Evolutionary conservation across 2,113 vertebrate genomes (phyloP), one percentile per base, ranked within the genome.

Genomic region (Pimephales promelas): DNA sequence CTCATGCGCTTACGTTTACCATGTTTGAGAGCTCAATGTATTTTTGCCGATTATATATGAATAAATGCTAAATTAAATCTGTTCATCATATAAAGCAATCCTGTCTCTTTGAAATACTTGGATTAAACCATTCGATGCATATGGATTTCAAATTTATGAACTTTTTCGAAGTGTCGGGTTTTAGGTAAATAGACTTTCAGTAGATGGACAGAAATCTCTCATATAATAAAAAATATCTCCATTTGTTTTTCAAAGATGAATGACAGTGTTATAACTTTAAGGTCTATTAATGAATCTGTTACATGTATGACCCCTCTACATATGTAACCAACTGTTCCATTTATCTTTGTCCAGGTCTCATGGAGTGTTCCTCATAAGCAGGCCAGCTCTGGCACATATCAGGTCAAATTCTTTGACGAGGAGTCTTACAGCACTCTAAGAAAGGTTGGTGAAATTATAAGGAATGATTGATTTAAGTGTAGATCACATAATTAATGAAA

Each of bases 321-420:
- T 3, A 11, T 36, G 10, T 52, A 64, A 83, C 47, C 14, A 66
- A 56, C 49, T 31, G 5, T 1, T 34, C 1, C 40, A 28, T 22
- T 36, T 47, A 14, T 59, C 11, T 62, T 47, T 80, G 40, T 52
- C 34, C 88, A 97, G 97, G 96, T 97, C 2, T 98, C 96, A 6
- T 98, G 97, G 97, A 97, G 97, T 85, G 87, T 96, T 87, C 95
- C 96, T 71, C 97, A 98, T 89, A 97, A 95, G 87, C 94, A 92
- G 18, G 96, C 96, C 73, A 93, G 92, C 2, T 96, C 96, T 0
- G 97, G 97, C 36, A 96, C 96, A 61, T 96, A 97, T 11, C 95
- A 96, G 87, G 97, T 98, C 70, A 96, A 96, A 79, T 97, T 98
- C 93, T 97, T 97, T 0, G 96, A 98, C 3, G 97, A 98, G 87